Percentiles rank a stretch among this genome's conserved stretches.
These are phyloP conservation scores for Carterocephalus palaemon DNA, from an alignment of 2,888 invertebrate genomes.

Conservation along the genomic window DNA sequence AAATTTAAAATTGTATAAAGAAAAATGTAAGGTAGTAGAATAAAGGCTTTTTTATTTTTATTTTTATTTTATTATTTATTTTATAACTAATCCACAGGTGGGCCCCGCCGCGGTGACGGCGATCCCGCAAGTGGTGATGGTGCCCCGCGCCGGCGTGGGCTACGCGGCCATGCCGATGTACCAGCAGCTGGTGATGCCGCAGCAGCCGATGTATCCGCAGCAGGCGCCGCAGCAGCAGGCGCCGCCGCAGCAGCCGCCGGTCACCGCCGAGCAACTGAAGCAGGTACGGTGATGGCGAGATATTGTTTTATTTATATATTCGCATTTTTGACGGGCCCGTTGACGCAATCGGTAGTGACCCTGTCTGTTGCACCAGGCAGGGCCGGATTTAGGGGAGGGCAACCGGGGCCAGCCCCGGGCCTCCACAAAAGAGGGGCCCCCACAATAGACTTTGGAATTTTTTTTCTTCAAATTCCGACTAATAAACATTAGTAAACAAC, in stretches of 20 bases:
- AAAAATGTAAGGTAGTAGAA: too few species aligned
- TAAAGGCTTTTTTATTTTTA: too few species aligned
- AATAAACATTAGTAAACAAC: too few species aligned
- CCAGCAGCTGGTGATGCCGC: slow-evolving; percentile 35
- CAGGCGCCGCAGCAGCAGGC: slow-evolving; percentile 35
- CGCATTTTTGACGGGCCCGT: too few species aligned
- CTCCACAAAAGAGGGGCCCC: too few species aligned
- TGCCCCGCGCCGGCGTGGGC: slow-evolving; percentile 80
- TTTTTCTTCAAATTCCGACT: too few species aligned
- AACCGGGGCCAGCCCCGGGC: too few species aligned
- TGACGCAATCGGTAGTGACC: too few species aligned
- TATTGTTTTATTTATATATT: not conserved
- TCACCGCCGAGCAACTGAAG: slow-evolving; percentile 60
- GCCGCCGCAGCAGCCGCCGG: slow-evolving; percentile 41
- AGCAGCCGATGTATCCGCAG: slow-evolving; percentile 32
- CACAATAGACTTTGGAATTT: too few species aligned
- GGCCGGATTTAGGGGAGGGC: too few species aligned
- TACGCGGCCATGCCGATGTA: slow-evolving; percentile 76
- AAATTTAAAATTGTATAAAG: too few species aligned
- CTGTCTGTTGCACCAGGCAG: too few species aligned
- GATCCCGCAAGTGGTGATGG: slow-evolving; percentile 83
- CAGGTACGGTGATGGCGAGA: slow-evolving; percentile 45
- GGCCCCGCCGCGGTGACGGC: slow-evolving; percentile 71
- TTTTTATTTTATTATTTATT: not conserved
- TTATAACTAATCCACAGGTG: slow-evolving; percentile 41